Evolutionary conservation across 2,888 invertebrate species (phyloP).

Genomic region (Amphiduros pacificus): DNA sequence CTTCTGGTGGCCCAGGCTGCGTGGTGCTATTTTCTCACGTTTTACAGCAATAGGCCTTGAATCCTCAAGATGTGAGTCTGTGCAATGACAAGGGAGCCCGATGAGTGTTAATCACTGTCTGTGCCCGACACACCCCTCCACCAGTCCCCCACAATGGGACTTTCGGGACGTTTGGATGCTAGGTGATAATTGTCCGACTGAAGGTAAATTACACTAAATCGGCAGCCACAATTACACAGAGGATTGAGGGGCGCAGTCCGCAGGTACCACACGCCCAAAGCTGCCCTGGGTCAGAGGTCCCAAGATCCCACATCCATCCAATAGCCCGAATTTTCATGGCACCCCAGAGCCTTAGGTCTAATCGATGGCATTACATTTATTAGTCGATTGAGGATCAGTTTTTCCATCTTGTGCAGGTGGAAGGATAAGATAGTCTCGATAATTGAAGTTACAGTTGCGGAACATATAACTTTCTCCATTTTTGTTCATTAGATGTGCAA

Average conservation of each 20-base stretch:
- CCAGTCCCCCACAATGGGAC: constrained; percentile 3
- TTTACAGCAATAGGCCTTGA: background rate
- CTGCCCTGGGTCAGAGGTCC: constrained; percentile 10
- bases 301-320: constrained; percentile 7
- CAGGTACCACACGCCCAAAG: background rate
- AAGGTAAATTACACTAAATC: constrained; percentile 17
- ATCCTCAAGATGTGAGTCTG: too few relatives aligned
- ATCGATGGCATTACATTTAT: constrained; percentile 29
- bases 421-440: constrained; percentile 23
- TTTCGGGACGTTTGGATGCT: constrained; percentile 3
- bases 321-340: constrained; percentile 12
- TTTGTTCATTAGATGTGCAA: constrained; percentile 14
- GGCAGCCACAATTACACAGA: background rate
- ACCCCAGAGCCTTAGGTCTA: constrained; percentile 18
- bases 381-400: constrained; percentile 12
- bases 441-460: constrained; percentile 9
- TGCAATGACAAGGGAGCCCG: background rate
- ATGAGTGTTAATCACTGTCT: constrained; percentile 9
- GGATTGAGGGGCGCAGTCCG: background rate
- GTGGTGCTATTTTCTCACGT: constrained; percentile 4
- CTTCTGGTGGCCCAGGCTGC: background rate
- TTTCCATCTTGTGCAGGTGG: constrained; percentile 19
- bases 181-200: constrained; percentile 31
- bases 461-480: constrained; percentile 1
- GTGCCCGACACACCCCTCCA: too few relatives aligned